phyloP scores from a whole-genome alignment of 1,140 invertebrate species.

The Sycobia sp. region DNA sequence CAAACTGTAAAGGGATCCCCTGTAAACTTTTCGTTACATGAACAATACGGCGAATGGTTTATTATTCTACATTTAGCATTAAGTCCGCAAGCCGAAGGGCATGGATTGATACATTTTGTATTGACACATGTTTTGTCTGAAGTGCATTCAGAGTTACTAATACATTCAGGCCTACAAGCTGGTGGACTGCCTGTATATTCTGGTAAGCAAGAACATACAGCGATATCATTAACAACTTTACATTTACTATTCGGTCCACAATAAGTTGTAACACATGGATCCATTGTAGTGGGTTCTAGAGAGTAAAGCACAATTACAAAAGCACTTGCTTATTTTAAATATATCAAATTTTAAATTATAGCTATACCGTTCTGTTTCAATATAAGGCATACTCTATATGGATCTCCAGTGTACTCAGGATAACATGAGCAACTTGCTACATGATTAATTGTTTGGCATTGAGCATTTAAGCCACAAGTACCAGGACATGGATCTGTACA shows the following conservation, averaged over 20 bases:
- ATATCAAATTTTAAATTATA: too few relatives aligned
- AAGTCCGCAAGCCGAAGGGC: slow-evolving; percentile 69
- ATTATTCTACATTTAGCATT: slow-evolving; percentile 69
- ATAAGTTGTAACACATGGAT: slow-evolving; percentile 56
- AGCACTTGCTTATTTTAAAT: too few relatives aligned
- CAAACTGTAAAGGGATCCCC: slow-evolving; percentile 77
- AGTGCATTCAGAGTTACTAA: slow-evolving; percentile 70
- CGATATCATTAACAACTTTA: slow-evolving; percentile 43
- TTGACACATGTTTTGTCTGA: slow-evolving; percentile 69
- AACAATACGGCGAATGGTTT: slow-evolving; percentile 78
- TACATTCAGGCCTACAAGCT: slow-evolving; percentile 61
- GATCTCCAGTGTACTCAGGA: slow-evolving; percentile 61
- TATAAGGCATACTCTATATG: slow-evolving; percentile 55
- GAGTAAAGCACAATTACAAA: too few relatives aligned
- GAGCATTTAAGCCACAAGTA: slow-evolving; percentile 63
- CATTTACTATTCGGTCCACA: slow-evolving; percentile 58
- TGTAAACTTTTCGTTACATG: slow-evolving; percentile 70
- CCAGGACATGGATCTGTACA: slow-evolving; percentile 65
- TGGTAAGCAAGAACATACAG: slow-evolving; percentile 50
- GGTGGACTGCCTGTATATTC: slow-evolving; percentile 55
- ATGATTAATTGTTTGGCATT: slow-evolving; percentile 62
- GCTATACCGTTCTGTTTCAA: too few relatives aligned
- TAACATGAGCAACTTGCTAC: slow-evolving; percentile 60
- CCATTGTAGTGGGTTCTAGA: slow-evolving; percentile 40
- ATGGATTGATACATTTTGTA: slow-evolving; percentile 74